Conservation (phyloP, 2,113 vertebrate species). For the Petromus typicus region DNA sequence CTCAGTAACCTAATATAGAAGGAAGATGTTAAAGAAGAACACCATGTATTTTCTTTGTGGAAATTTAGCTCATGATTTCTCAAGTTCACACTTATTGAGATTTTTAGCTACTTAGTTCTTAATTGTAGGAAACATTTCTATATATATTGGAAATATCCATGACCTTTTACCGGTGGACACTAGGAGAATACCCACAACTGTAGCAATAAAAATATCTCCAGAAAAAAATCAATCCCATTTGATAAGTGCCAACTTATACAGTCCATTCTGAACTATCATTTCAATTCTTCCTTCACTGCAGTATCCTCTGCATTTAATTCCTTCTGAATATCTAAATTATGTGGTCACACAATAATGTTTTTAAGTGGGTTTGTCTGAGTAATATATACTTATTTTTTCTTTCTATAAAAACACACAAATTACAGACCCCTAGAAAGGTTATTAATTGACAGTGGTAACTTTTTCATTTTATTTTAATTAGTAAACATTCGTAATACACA, state of each 20-base stretch:
- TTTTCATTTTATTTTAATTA: neutral
- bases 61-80: constrained; percentile 21
- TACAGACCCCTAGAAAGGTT: neutral
- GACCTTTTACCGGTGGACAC: neutral
- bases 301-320: neutral
- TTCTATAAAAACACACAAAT: neutral
- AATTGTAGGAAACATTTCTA: neutral
- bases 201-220: neutral
- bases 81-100: neutral
- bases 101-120: neutral
- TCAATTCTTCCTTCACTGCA: neutral
- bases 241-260: neutral
- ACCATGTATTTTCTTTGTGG: constrained; percentile 11
- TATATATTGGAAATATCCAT: neutral
- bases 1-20: constrained; percentile 25
- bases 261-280: neutral
- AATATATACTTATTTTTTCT: neutral
- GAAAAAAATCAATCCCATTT: neutral
- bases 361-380: neutral
- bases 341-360: constrained; percentile 18
- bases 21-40: neutral
- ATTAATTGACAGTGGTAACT: constrained; percentile 31
- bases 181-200: neutral
- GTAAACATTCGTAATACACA: neutral
- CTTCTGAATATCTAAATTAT: constrained; percentile 39